Conservation (phyloP, 2,888 invertebrate species). For the Cordilura impudica region DNA sequence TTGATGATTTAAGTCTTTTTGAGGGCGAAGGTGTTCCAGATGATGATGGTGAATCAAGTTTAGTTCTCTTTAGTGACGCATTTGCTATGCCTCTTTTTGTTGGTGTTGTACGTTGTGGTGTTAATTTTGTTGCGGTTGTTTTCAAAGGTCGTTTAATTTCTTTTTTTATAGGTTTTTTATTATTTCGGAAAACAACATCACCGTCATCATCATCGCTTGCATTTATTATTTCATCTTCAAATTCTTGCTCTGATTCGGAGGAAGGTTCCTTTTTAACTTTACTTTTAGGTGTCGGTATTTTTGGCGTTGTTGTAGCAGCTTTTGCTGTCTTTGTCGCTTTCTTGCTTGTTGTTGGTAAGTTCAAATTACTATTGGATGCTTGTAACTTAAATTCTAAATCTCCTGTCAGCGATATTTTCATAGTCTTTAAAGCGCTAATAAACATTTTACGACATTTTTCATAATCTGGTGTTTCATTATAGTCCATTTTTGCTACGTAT, state of each 20-base stretch:
- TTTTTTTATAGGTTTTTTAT: slow-evolving; percentile 59
- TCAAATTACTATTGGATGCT: neutral
- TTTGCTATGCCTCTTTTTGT: slow-evolving; percentile 19
- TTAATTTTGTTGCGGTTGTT: neutral
- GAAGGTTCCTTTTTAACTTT: slow-evolving; percentile 15
- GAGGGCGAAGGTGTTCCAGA: slow-evolving; percentile 62
- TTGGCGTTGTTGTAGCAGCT: neutral
- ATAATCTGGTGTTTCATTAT: slow-evolving; percentile 87
- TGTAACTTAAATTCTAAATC: slow-evolving; percentile 79
- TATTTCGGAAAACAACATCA: slow-evolving; percentile 58
- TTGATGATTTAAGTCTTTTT: slow-evolving; percentile 47
- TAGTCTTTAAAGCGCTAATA: slow-evolving; percentile 81
- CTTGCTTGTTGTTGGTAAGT: neutral
- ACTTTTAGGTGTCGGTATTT: neutral
- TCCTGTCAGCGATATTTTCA: slow-evolving; percentile 80
- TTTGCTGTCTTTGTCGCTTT: neutral
- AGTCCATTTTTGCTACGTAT: slow-evolving; percentile 83
- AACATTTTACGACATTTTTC: slow-evolving; percentile 84
- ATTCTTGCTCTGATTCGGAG: slow-evolving; percentile 45
- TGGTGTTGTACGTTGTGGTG: slow-evolving; percentile 38
- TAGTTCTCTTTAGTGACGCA: slow-evolving; percentile 29
- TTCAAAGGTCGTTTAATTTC: slow-evolving; percentile 23
- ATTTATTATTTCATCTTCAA: slow-evolving; percentile 64
- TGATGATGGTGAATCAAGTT: slow-evolving; percentile 28
- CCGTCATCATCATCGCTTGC: slow-evolving; percentile 70